Evolutionary conservation across 1,140 invertebrate species (phyloP).

Genomic region (Cydia strobilella): DNA sequence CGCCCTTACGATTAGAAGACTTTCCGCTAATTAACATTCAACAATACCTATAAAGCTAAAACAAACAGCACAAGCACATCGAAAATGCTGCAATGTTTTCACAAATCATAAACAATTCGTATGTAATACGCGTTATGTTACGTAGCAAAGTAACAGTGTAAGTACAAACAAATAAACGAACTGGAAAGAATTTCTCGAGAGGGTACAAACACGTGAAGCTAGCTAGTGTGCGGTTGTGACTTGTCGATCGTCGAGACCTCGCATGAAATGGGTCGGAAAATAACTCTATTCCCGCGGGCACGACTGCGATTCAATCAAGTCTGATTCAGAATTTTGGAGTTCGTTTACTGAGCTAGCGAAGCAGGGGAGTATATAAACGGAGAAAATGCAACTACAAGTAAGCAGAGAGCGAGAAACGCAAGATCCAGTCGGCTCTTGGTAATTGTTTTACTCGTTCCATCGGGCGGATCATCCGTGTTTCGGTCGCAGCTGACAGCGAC

Average conservation of each 20-base stretch:
- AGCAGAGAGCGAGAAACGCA: slow-evolving; percentile 46
- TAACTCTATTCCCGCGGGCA: slow-evolving; percentile 69
- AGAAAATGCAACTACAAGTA: slow-evolving; percentile 57
- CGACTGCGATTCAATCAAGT: slow-evolving; percentile 73
- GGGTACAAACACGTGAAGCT: slow-evolving; percentile 53
- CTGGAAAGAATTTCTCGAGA: slow-evolving; percentile 71
- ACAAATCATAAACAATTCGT: slow-evolving; percentile 43
- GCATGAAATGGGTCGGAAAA: slow-evolving; percentile 75
- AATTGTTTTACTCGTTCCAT: slow-evolving; percentile 56
- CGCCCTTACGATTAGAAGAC: slow-evolving; percentile 47
- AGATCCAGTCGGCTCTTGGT: slow-evolving; percentile 35
- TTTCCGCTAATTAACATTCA: slow-evolving; percentile 41
- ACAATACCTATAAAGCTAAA: slow-evolving; percentile 2
- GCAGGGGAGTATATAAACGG: slow-evolving; percentile 44
- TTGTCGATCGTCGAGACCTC: slow-evolving; percentile 59
- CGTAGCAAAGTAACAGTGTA: slow-evolving; percentile 47
- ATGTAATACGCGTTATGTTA: slow-evolving; percentile 44
- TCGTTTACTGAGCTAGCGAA: slow-evolving; percentile 64
- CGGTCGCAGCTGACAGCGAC: slow-evolving; percentile 18
- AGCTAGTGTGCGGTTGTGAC: slow-evolving; percentile 49
- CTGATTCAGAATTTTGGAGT: slow-evolving; percentile 75
- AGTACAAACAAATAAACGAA: slow-evolving; percentile 71
- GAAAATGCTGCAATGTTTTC: slow-evolving; percentile 28
- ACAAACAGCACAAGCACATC: neutral
- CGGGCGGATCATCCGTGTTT: slow-evolving; percentile 30